These are phyloP conservation scores for Tretioscincus oriximinensis DNA, from an alignment of 2,113 vertebrate genomes.

Conservation along the genomic window DNA sequence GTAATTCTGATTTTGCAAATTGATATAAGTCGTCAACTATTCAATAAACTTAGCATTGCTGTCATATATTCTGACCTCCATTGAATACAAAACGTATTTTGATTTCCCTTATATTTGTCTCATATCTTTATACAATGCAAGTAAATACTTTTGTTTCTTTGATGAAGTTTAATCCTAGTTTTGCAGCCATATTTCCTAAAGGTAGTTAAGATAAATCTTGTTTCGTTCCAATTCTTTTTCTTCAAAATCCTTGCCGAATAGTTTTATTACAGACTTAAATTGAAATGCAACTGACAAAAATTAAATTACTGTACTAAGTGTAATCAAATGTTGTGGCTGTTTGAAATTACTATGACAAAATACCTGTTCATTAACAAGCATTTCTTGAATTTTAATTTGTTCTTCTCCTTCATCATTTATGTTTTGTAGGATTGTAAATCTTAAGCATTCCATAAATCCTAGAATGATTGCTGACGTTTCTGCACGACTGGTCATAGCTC, in stretches of 20 bases:
- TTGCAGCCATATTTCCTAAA: neutral
- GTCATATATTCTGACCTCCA: neutral
- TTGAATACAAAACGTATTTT: neutral
- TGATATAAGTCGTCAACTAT: too few relatives aligned
- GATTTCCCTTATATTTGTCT: neutral
- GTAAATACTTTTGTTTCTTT: neutral
- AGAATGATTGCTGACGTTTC: slow-evolving; percentile 84
- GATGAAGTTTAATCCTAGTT: neutral
- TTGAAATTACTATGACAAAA: slow-evolving; percentile 1
- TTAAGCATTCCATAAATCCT: slow-evolving; percentile 87
- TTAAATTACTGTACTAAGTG: neutral
- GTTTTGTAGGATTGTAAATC: slow-evolving; percentile 81
- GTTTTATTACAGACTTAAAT: neutral
- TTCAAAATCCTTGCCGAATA: neutral
- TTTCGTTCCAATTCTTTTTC: too few relatives aligned
- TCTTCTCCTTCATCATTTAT: slow-evolving; percentile 65
- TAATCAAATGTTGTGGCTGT: neutral
- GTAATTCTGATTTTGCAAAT: too few relatives aligned
- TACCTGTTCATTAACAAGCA: slow-evolving; percentile 90
- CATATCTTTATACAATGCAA: neutral
- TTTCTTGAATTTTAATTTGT: slow-evolving; percentile 74
- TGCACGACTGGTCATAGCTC: slow-evolving; percentile 78
- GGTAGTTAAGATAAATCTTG: neutral
- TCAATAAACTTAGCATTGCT: too few relatives aligned
- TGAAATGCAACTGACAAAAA: neutral